Conservation (phyloP, 2,888 invertebrate species). For the Beris chalybata region DNA sequence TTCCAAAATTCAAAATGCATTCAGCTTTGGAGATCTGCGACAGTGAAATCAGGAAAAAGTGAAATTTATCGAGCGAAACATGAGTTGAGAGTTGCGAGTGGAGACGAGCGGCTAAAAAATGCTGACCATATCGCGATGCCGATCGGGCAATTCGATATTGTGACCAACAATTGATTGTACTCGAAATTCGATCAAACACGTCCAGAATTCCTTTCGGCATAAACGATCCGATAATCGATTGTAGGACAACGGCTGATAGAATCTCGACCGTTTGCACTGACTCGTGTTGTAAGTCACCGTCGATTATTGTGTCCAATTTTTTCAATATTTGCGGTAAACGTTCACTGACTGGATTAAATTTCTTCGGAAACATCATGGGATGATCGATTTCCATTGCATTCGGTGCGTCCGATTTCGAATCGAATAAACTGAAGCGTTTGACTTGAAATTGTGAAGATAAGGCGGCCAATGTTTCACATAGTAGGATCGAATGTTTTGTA, state of each 20-base stretch:
- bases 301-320: conserved; percentile 50
- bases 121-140: conserved; percentile 84
- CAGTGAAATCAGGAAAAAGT: conserved; percentile 86
- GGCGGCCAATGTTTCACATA: conserved; percentile 76
- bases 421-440: conserved; percentile 41
- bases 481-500: conserved; percentile 54
- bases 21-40: conserved; percentile 76
- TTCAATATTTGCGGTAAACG: conserved; percentile 50
- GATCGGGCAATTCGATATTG: conserved; percentile 86
- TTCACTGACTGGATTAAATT: conserved; percentile 42
- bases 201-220: conserved; percentile 65
- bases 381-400: conserved; percentile 34
- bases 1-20: conserved; percentile 61
- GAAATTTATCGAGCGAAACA: conserved; percentile 83
- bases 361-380: conserved; percentile 15
- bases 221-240: conserved; percentile 72
- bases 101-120: conserved; percentile 68
- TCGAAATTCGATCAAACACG: conserved; percentile 62
- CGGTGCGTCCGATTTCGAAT: conserved; percentile 20
- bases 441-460: conserved; percentile 64
- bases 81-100: conserved; percentile 65
- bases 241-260: conserved; percentile 80
- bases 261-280: conserved; percentile 68
- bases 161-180: conserved; percentile 73
- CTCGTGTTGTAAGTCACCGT: conserved; percentile 46